phyloP scores from a whole-genome alignment of 1,140 invertebrate genomes.

The Rhagoletis zephyria region DNA sequence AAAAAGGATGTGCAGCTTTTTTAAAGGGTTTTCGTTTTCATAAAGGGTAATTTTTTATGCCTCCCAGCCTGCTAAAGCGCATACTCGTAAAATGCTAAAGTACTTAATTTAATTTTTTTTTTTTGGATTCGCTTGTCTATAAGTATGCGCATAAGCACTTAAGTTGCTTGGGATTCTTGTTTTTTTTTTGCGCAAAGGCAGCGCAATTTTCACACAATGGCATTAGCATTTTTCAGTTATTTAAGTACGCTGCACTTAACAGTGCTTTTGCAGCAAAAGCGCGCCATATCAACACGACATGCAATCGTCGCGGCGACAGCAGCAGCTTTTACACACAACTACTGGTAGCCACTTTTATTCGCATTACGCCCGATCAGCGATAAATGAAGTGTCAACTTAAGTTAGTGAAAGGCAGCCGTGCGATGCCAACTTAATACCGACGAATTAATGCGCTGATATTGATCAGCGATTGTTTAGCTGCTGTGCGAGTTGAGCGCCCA shows the following conservation, averaged over 20 bases:
- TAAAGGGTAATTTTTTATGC: neutral
- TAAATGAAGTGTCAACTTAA: slow-evolving; percentile 55
- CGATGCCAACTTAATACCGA: slow-evolving; percentile 51
- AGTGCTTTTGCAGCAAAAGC: neutral
- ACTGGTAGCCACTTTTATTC: neutral
- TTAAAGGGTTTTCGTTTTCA: too few relatives aligned
- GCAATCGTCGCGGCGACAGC: neutral
- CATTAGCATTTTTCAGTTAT: slow-evolving; percentile 53
- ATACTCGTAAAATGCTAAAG: neutral
- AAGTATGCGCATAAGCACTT: slow-evolving; percentile 27
- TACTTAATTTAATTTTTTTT: neutral
- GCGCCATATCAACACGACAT: neutral
- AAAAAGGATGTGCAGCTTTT: neutral
- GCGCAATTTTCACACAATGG: slow-evolving; percentile 52
- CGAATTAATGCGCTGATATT: slow-evolving; percentile 51
- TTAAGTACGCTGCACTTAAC: slow-evolving; percentile 39
- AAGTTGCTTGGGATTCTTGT: neutral
- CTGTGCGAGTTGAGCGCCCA: neutral
- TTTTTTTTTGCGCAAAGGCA: neutral
- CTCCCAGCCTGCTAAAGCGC: neutral
- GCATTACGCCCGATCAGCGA: neutral
- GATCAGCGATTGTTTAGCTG: slow-evolving; percentile 51
- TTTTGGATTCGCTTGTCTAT: neutral
- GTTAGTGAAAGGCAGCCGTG: slow-evolving; percentile 50
- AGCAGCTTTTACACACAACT: neutral